Evolutionary conservation across 2,888 invertebrate genomes (phyloP).

Genomic region (Leucozona laternaria): DNA sequence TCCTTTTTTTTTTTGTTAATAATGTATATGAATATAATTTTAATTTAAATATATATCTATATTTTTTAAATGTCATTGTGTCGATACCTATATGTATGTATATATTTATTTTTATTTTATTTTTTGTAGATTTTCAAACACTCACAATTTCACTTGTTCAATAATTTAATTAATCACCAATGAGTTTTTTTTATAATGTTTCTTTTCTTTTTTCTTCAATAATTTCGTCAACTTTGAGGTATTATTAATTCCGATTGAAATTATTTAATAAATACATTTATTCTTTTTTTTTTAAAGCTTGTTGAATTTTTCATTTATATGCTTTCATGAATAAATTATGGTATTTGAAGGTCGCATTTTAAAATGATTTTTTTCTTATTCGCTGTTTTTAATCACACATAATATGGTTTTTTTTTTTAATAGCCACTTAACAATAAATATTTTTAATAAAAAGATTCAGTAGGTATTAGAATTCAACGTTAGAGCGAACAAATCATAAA

Average conservation of each 20-base stretch:
- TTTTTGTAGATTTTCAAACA: conserved; percentile 65
- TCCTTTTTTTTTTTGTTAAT: conserved; percentile 17
- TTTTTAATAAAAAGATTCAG: neutral
- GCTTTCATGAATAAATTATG: conserved; percentile 44
- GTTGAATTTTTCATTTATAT: conserved; percentile 35
- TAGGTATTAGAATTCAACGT: neutral
- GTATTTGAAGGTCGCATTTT: conserved; percentile 28
- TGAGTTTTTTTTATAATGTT: conserved; percentile 55
- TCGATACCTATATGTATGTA: conserved; percentile 45
- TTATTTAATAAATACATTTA: conserved; percentile 37
- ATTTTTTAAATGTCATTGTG: conserved; percentile 45
- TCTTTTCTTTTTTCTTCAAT: conserved; percentile 43
- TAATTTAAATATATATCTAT: conserved; percentile 68
- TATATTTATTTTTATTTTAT: conserved; percentile 28
- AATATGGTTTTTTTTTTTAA: conserved; percentile 14
- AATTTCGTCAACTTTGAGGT: conserved; percentile 73
- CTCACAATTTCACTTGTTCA: conserved; percentile 64
- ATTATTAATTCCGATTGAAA: conserved; percentile 68
- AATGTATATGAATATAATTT: conserved; percentile 70
- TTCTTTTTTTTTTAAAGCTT: conserved; percentile 42
- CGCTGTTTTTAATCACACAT: conserved; percentile 74
- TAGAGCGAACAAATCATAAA: neutral
- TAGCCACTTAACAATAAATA: neutral
- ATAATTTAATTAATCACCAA: conserved; percentile 66
- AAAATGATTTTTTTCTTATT: conserved; percentile 53